These are phyloP conservation scores for Cenopis cana DNA, from an alignment of 2,888 invertebrate genomes.

Conservation along the genomic window DNA sequence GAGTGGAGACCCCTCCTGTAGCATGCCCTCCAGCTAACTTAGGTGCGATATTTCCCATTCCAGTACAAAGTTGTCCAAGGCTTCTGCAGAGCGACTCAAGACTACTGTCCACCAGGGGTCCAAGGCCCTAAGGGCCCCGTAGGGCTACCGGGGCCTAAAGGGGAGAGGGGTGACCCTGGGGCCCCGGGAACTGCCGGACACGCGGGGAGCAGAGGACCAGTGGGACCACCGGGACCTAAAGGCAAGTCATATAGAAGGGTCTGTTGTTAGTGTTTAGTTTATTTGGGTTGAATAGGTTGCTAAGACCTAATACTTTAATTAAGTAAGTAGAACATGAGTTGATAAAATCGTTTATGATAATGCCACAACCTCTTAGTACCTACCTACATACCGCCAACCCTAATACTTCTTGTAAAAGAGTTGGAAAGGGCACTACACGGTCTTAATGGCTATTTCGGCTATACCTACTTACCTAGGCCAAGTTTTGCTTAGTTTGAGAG, in stretches of 20 bases:
- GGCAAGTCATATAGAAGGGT: slow-evolving; percentile 60
- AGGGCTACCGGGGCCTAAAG: slow-evolving; percentile 86
- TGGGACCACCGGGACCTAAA: slow-evolving; percentile 87
- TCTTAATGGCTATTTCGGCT: too few species aligned
- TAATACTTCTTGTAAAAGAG: not conserved
- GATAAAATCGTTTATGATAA: too few species aligned
- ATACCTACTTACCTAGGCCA: too few species aligned
- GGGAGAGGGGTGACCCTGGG: slow-evolving; percentile 88
- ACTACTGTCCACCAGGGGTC: slow-evolving; percentile 90
- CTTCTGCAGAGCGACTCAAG: slow-evolving; percentile 93
- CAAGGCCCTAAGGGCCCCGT: slow-evolving; percentile 86
- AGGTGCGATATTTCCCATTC: slow-evolving; percentile 57
- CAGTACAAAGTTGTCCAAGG: slow-evolving; percentile 93
- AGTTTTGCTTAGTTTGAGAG: not conserved
- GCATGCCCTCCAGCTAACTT: too few species aligned
- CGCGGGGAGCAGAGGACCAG: slow-evolving; percentile 87
- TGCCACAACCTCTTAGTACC: too few species aligned
- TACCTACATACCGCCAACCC: not conserved
- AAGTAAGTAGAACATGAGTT: too few species aligned
- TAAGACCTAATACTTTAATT: too few species aligned
- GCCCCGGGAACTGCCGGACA: slow-evolving; percentile 90
- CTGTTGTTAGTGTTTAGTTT: too few species aligned
- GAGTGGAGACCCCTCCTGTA: too few species aligned
- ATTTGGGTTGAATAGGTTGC: too few species aligned
- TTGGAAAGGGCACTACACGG: too few species aligned